These are phyloP conservation scores for Xestobium rufovillosum DNA, from an alignment of 2,888 invertebrate genomes.

Conservation along the genomic window DNA sequence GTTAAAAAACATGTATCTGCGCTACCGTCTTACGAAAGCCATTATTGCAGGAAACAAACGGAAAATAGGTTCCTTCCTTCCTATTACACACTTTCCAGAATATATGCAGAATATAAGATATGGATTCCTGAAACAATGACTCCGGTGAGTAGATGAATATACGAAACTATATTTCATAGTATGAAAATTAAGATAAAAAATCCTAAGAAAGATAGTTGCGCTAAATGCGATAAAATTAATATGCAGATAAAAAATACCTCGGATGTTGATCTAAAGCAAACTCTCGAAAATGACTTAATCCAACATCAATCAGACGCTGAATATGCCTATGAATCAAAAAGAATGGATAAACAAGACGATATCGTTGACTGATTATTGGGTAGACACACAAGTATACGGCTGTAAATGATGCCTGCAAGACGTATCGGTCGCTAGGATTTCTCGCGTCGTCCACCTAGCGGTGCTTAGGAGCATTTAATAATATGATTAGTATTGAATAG, in stretches of 20 bases:
- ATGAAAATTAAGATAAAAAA: not conserved
- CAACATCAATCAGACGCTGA: constrained; percentile 10
- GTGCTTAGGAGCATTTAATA: too few relatives aligned
- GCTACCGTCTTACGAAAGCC: constrained; percentile 10
- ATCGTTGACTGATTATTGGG: too few relatives aligned
- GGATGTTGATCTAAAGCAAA: not conserved
- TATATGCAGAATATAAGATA: constrained; percentile 5
- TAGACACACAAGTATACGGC: too few relatives aligned
- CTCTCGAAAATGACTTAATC: not conserved
- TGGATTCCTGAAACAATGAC: not conserved
- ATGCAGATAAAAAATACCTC: constrained; percentile 3
- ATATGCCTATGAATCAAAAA: too few relatives aligned
- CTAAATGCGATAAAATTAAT: constrained; percentile 5
- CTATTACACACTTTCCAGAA: constrained; percentile 5
- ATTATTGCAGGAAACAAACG: constrained; percentile 7
- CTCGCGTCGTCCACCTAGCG: too few relatives aligned
- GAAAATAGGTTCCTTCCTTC: constrained; percentile 3
- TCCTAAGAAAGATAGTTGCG: constrained; percentile 4
- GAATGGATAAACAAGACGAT: too few relatives aligned
- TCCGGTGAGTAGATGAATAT: not conserved
- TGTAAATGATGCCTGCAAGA: too few relatives aligned
- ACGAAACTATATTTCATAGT: not conserved
- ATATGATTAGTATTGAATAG: too few relatives aligned
- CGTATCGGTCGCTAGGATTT: too few relatives aligned
- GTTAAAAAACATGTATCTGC: constrained; percentile 4